These are phyloP conservation scores for Semaprochilodus insignis DNA, from an alignment of 2,797 vertebrate species.

Conservation along the genomic window DNA sequence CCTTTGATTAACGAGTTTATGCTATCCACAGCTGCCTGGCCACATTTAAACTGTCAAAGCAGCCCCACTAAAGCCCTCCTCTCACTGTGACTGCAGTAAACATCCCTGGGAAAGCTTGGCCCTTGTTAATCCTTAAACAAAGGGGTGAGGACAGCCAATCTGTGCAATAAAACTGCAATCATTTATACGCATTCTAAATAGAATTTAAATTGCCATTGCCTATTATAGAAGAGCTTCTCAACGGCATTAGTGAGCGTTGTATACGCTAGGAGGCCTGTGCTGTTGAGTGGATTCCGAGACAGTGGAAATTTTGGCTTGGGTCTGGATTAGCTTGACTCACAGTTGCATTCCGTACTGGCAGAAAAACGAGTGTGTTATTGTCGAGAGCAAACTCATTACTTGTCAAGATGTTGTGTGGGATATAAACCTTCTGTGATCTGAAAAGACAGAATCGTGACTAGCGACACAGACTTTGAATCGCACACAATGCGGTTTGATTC, in stretches of 20 bases:
- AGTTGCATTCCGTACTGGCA: conserved; percentile 62
- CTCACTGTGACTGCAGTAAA: conserved; percentile 13
- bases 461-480: conserved; percentile 67
- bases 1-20: conserved; percentile 74
- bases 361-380: conserved; percentile 74
- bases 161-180: conserved; percentile 75
- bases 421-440: conserved; percentile 66
- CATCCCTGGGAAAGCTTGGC: conserved; percentile 8
- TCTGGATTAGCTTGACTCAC: conserved; percentile 75
- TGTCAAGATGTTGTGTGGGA: conserved; percentile 69
- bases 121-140: conserved; percentile 42
- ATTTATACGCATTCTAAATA: conserved; percentile 75
- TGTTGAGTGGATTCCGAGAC: conserved; percentile 65
- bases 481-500: conserved; percentile 21
- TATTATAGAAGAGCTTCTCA: conserved; percentile 75
- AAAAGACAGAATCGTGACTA: conserved; percentile 69
- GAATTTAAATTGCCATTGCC: conserved; percentile 74
- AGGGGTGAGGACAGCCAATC: conserved; percentile 48
- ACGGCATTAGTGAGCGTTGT: conserved; percentile 62
- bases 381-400: conserved; percentile 70
- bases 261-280: conserved; percentile 56
- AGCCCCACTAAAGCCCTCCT: conserved; percentile 29
- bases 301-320: conserved; percentile 60
- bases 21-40: conserved; percentile 59
- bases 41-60: conserved; percentile 60